Base-by-base conservation (phyloP, 2,888 invertebrate genomes). In the Campaea margaritaria region DNA sequence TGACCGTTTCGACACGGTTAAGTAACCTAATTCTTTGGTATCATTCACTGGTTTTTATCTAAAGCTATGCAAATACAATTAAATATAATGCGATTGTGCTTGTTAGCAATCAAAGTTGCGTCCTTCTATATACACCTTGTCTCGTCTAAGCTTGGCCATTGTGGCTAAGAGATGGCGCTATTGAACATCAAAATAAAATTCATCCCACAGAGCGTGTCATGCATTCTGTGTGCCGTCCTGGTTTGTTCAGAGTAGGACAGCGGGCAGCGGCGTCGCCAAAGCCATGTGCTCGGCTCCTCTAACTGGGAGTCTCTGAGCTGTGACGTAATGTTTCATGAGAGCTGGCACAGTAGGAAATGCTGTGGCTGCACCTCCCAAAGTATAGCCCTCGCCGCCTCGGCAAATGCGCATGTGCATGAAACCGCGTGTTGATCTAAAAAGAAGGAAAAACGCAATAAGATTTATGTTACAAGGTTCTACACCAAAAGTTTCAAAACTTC, bases 391-490 rank as follows among this genome's bases (percentile, higher is more conserved):
- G 12, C 94, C 93, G 54, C 95, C 95, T 73, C 95, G 95, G 83
- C 97, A 97, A 67, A 99, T 99, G 73, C 98, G 95, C 96, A 99
- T 98, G 86, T 99, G 99, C 97, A 99, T 98, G 79, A 98, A 98
- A 49, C 99, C 98, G 79, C 97, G 95, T 53, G 97, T 96, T 81
- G 98, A 98, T 90, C 99, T 99, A 89, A 31, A 93, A 89, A 70
- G 14, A 71, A 66, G 38, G 56, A 70, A 27, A 55, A 43, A n/a
- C n/a, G n/a, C 34, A n/a, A 57, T 39, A 4, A 14, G n/a, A 13
- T 14, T 5, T 36, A 10, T 5, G 13, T n/a, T n/a, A n/a, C n/a
- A n/a, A n/a, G n/a, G n/a, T n/a, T n/a, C n/a, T n/a, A n/a, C n/a
- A n/a, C n/a, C n/a, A n/a, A n/a, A 13, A 14, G 39, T 4, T 36